Evolutionary conservation across 2,888 invertebrate species (phyloP).

Genomic region (Agonopterix alstromeriana): DNA sequence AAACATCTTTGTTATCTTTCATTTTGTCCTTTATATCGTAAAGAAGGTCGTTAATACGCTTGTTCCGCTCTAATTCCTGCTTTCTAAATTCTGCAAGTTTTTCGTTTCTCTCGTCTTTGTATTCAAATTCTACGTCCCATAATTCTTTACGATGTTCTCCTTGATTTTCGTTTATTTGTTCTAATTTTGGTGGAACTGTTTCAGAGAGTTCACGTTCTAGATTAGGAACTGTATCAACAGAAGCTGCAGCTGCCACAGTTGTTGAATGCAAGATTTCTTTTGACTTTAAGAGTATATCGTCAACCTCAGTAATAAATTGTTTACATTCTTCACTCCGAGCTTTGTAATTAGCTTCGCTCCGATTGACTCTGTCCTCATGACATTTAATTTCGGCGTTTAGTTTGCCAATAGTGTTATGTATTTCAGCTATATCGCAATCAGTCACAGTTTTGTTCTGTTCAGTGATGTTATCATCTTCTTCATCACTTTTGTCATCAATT

Average conservation of each 20-base stretch:
- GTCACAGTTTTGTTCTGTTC: conserved; percentile 22
- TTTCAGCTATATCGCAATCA: conserved; percentile 52
- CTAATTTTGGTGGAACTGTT: background rate
- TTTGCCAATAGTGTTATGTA: conserved; percentile 50
- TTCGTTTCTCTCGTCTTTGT: conserved; percentile 25
- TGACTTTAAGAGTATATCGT: conserved; percentile 54
- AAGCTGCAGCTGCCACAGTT: background rate
- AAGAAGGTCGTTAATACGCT: conserved; percentile 52
- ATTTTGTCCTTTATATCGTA: conserved; percentile 60
- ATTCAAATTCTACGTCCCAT: conserved; percentile 39
- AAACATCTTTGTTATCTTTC: conserved; percentile 64
- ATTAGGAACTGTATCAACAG: conserved; percentile 2
- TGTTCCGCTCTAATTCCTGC: conserved; percentile 41
- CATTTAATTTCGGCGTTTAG: conserved; percentile 50
- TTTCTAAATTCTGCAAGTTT: conserved; percentile 31
- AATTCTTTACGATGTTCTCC: conserved; percentile 38
- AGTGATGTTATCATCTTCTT: conserved; percentile 4
- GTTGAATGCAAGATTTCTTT: conserved; percentile 51
- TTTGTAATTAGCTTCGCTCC: conserved; percentile 51
- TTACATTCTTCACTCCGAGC: conserved; percentile 53
- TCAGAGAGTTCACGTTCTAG: background rate
- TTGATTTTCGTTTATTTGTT: conserved; percentile 6
- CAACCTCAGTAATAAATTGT: conserved; percentile 58
- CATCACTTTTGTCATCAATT: conserved; percentile 7
- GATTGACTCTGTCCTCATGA: conserved; percentile 55